Evolutionary conservation across 1,140 invertebrate genomes (phyloP).

Genomic region (Bombus polaris): DNA sequence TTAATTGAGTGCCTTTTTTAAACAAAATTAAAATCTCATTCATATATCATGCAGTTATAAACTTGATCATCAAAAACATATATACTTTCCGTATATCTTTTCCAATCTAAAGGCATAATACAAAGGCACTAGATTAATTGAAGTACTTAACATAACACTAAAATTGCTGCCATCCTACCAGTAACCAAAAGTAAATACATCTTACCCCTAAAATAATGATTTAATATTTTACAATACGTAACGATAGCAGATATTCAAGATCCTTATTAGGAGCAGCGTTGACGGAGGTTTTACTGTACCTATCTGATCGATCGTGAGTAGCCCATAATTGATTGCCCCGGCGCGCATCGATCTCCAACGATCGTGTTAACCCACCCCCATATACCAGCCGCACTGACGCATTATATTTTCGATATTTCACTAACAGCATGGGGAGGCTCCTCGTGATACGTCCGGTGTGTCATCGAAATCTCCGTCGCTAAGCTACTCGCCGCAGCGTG

Average conservation of each 20-base stretch:
- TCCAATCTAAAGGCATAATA: too few relatives aligned
- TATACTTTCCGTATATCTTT: too few relatives aligned
- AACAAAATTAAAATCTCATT: neutral
- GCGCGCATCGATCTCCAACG: constrained; percentile 29
- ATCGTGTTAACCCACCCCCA: constrained; percentile 32
- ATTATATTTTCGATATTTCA: constrained; percentile 74
- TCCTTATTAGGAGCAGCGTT: neutral
- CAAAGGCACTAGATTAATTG: too few relatives aligned
- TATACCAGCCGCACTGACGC: constrained; percentile 58
- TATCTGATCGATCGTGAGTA: neutral
- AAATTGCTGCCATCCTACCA: too few relatives aligned
- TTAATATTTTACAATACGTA: neutral
- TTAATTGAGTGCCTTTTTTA: neutral
- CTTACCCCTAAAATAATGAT: too few relatives aligned
- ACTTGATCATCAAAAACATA: too few relatives aligned
- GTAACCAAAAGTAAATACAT: too few relatives aligned
- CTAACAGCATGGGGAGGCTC: constrained; percentile 78
- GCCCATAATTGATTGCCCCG: constrained; percentile 12
- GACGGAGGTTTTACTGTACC: constrained; percentile 36
- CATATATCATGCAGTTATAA: neutral
- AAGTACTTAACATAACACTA: too few relatives aligned
- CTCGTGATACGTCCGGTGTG: constrained; percentile 70
- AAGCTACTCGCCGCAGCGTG: constrained; percentile 72
- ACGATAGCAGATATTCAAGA: neutral
- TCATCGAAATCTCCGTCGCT: constrained; percentile 70